Percentiles rank a stretch among this genome's conserved stretches.
Evolutionary conservation across 1,140 invertebrate genomes (phyloP).

Genomic region (Melipona quadrifasciata): DNA sequence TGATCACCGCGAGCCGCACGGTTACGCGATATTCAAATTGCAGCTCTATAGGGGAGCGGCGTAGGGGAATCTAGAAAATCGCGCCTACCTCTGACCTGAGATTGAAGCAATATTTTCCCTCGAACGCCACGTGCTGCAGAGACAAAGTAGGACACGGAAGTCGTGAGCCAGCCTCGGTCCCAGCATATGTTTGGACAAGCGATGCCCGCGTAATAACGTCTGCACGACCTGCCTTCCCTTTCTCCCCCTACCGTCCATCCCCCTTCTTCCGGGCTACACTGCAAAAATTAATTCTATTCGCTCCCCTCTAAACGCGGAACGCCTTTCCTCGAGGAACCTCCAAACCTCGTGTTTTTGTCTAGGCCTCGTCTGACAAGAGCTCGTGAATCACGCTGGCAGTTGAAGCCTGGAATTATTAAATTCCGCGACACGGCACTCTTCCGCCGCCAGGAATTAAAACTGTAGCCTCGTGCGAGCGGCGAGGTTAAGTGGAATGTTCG

Average conservation of each 20-base stretch:
- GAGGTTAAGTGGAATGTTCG: too few species aligned
- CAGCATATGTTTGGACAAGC: background rate
- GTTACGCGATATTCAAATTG: background rate
- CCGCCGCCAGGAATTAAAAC: conserved; percentile 20
- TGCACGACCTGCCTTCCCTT: background rate
- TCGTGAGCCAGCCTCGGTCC: background rate
- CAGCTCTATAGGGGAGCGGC: background rate
- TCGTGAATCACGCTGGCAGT: conserved; percentile 22
- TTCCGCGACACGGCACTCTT: background rate
- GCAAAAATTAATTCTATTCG: conserved; percentile 21
- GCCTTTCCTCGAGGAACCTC: background rate
- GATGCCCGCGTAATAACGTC: conserved; percentile 7
- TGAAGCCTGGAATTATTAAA: conserved; percentile 29
- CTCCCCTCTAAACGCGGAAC: background rate
- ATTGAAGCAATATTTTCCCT: conserved; percentile 5
- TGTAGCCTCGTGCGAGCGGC: background rate
- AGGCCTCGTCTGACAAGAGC: background rate
- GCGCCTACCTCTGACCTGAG: background rate
- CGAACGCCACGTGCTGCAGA: background rate
- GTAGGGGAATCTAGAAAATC: background rate
- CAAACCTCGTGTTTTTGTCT: background rate
- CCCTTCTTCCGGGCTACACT: too few species aligned
- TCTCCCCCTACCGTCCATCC: too few species aligned
- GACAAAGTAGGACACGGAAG: background rate
- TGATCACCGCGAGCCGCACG: background rate